Conservation (phyloP, 2,888 invertebrate genomes). For the Drepana falcataria region DNA sequence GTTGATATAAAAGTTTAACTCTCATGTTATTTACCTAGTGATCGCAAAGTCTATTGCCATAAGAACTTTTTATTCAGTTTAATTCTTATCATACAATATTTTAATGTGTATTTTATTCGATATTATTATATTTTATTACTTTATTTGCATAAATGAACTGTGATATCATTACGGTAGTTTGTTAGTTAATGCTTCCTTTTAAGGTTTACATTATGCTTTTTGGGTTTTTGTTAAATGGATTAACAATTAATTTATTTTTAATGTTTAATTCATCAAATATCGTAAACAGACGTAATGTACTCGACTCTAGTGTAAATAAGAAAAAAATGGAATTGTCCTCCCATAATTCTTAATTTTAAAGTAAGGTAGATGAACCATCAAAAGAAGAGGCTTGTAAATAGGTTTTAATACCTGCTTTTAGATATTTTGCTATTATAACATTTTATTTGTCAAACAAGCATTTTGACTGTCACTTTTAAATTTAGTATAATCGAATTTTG, state of each 20-base stretch:
- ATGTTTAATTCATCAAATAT: constrained; percentile 27
- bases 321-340: constrained; percentile 67
- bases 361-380: constrained; percentile 35
- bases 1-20: background rate
- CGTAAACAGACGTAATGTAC: constrained; percentile 31
- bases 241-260: constrained; percentile 12
- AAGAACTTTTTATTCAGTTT: constrained; percentile 29
- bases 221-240: constrained; percentile 12
- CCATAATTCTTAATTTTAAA: constrained; percentile 38
- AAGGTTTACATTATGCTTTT: constrained; percentile 7
- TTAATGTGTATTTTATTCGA: constrained; percentile 29
- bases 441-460: background rate
- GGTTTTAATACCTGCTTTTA: constrained; percentile 43
- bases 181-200: constrained; percentile 64
- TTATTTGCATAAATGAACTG: constrained; percentile 78
- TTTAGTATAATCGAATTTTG: constrained; percentile 43
- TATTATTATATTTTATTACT: constrained; percentile 38
- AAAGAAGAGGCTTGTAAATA: constrained; percentile 67
- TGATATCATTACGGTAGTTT: constrained; percentile 73
- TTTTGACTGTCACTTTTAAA: constrained; percentile 15
- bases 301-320: constrained; percentile 57
- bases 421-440: constrained; percentile 15
- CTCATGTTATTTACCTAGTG: background rate
- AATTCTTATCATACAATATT: constrained; percentile 19
- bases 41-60: constrained; percentile 43